These are phyloP conservation scores for Darevskia mixta DNA, from an alignment of 2,797 vertebrate species.

Conservation along the genomic window DNA sequence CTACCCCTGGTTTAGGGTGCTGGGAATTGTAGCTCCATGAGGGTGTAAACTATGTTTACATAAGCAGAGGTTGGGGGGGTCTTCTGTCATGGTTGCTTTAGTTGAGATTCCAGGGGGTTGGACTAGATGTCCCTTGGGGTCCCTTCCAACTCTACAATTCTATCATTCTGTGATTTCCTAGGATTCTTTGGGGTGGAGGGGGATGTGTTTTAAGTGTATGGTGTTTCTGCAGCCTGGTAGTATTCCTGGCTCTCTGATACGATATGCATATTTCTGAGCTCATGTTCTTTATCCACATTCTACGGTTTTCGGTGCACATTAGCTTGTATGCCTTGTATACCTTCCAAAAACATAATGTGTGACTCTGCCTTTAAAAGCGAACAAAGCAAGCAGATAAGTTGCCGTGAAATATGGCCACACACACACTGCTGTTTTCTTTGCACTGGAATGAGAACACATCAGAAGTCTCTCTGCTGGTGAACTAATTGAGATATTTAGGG, in stretches of 20 bases:
- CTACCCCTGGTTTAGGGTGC: no score
- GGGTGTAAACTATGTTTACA: no score
- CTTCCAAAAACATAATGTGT: not conserved
- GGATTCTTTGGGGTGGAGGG: no score
- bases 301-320: not conserved
- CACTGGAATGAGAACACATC: not conserved
- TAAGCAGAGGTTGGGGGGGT: no score
- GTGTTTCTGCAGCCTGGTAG: not conserved
- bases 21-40: no score
- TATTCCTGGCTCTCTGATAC: not conserved
- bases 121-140: no score
- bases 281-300: not conserved
- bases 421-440: conserved; percentile 25
- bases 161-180: no score
- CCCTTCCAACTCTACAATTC: no score
- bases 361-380: not conserved
- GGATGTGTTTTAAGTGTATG: no score
- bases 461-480: conserved; percentile 32
- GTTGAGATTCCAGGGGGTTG: no score
- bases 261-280: not conserved
- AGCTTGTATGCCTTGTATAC: not conserved
- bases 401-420: not conserved
- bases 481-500: conserved; percentile 62
- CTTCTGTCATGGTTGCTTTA: no score
- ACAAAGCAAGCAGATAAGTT: conserved; percentile 16